Conservation (phyloP, 2,888 invertebrate species). For the Itoplectis maculator region DNA sequence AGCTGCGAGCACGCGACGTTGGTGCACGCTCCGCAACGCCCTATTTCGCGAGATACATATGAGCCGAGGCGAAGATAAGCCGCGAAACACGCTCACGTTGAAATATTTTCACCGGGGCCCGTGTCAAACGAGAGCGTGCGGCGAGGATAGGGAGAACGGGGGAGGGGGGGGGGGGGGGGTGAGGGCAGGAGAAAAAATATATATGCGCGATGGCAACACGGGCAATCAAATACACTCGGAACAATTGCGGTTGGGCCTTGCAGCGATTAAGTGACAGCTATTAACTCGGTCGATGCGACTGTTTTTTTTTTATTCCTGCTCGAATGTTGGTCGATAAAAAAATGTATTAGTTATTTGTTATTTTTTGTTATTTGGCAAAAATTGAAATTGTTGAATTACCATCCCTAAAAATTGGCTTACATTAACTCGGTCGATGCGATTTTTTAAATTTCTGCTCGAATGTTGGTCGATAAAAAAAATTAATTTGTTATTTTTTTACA, state of each 20-base stretch:
- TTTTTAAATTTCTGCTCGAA: too few species aligned
- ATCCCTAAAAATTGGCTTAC: too few species aligned
- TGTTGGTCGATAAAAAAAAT: too few species aligned
- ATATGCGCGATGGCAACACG: conserved; percentile 5
- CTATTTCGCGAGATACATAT: conserved; percentile 38
- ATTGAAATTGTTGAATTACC: too few species aligned
- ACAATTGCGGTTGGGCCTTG: not conserved
- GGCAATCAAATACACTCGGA: conserved; percentile 41
- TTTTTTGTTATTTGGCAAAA: too few species aligned
- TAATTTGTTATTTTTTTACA: too few species aligned
- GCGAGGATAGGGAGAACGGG: not conserved
- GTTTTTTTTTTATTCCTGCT: not conserved
- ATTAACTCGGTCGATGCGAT: too few species aligned
- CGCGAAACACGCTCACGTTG: conserved; percentile 47
- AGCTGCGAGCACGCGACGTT: conserved; percentile 53
- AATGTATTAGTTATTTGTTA: too few species aligned
- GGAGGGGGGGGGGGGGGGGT: too few species aligned
- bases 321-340: not conserved
- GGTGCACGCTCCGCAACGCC: conserved; percentile 58
- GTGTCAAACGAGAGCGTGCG: conserved; percentile 27
- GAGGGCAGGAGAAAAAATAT: not conserved
- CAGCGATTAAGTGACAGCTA: not conserved
- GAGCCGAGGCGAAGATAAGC: conserved; percentile 38
- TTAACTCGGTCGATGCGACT: too few species aligned
- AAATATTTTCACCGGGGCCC: conserved; percentile 24